phyloP scores from a whole-genome alignment of 1,140 invertebrate species.

The Nixonia krombeini region DNA sequence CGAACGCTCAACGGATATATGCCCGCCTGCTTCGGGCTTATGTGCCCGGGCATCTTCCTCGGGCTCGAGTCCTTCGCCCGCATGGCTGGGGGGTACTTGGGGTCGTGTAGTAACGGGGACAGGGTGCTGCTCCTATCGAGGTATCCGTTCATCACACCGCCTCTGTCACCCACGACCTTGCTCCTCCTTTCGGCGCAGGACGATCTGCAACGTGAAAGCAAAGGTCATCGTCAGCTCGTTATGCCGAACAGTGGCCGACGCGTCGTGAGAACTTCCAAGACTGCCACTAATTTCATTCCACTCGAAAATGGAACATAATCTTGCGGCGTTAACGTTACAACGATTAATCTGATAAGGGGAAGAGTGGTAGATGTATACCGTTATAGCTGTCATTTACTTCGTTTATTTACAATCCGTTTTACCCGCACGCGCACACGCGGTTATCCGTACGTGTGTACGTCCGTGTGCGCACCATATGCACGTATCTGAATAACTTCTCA shows the following conservation, averaged over 20 bases:
- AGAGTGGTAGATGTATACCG: constrained; percentile 12
- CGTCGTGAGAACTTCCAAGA: constrained; percentile 33
- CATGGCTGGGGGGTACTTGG: constrained; percentile 74
- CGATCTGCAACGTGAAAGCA: constrained; percentile 38
- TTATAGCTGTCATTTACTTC: constrained; percentile 1
- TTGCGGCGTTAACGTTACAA: constrained; percentile 21
- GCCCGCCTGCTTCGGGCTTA: constrained; percentile 80
- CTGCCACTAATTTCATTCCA: constrained; percentile 39
- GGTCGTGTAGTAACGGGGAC: constrained; percentile 65
- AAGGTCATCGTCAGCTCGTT: constrained; percentile 30
- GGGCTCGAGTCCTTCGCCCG: constrained; percentile 86
- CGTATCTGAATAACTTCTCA: too few species aligned
- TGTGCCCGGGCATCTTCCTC: constrained; percentile 80
- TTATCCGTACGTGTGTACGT: too few species aligned
- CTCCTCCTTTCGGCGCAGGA: constrained; percentile 25
- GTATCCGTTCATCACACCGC: constrained; percentile 70
- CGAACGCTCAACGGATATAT: constrained; percentile 77
- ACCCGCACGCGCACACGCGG: too few species aligned
- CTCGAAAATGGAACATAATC: constrained; percentile 26
- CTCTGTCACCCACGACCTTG: constrained; percentile 55
- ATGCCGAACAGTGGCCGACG: constrained; percentile 3
- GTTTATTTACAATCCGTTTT: constrained; percentile 17
- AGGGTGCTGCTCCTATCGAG: constrained; percentile 64
- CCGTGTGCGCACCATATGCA: too few species aligned
- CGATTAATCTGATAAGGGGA: constrained; percentile 32